Evolutionary conservation across 1,140 invertebrate species (phyloP), one percentile per base, ranked within the genome.

Genomic region (Yoshiicerus persimilis): DNA sequence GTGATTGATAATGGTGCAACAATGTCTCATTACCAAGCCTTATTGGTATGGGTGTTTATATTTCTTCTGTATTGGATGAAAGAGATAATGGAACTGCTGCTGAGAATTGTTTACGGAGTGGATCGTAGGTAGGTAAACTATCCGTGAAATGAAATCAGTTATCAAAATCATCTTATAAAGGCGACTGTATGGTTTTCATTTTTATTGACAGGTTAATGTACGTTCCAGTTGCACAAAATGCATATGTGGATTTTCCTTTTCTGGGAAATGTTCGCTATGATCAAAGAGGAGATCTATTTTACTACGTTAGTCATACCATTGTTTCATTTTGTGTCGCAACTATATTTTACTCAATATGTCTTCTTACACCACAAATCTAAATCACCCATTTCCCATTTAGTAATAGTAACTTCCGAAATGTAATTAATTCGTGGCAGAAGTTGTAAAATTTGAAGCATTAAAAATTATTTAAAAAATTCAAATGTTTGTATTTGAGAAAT

Each of bases 221-320:
- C 86, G 30, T 87, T 34, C 86, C 86, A 70, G 86, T 87, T 11
- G 30, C 56, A 11, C 86, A 87, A 70, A 75, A 75, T 64, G 36
- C 39, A 32, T 16, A 41, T 11, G 66, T 41, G 1, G 86, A 87
- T 20, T 38, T 87, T 16, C 86, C 86, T 5, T 87, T 87, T n/a
- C 66, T 87, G 10, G 86, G 86, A 38, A 87, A 47, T 25, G 34
- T 77, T 66, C 56, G 86, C 10, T 23, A 75, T 11, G 32, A 75
- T 36, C 86, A 87, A 25, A 25, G 86, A 25, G 86, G 86, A 20
- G 86, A 87, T 2, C 56, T 87, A 2, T 87, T 87, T 77, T 87
- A 87, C 66, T 87, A 38, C 62, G 86, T 87, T 25, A 75, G n/a
- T 27, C 86, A 87, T 41, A n/a, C 70, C 0, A n/a, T 2, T 6